Evolutionary conservation across 2,888 invertebrate genomes (phyloP), one percentile per base, ranked within the genome.

Genomic region (Andrena chrysosceles): DNA sequence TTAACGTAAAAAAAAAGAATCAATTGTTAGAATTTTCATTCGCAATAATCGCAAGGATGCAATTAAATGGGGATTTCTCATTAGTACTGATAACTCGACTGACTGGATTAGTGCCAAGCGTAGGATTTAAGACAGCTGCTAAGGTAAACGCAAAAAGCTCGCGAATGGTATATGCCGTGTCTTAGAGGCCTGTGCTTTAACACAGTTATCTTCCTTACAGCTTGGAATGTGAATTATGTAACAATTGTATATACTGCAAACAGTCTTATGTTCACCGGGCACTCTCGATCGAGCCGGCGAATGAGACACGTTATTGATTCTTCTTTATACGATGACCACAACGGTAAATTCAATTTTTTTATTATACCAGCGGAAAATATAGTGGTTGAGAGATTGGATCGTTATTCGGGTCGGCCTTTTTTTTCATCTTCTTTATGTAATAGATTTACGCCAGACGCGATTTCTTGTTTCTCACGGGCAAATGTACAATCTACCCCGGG

Each of bases 51-150:
- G 16, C 48, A 33, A 67, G 62, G 60, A 42, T 64, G 60, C 56
- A 79, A 77, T 84, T 73, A 79, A 62, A 73, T 31, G 42, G 13
- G 52, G 35, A 84, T 76, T 80, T 60, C 59, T 83, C 69, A 33
- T 83, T 72, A 78, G 70, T 71, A 78, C 74, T 74, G 77, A 77
- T 85, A 83, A 81, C 60, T 54, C 35, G 49, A 63, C 64, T 52
- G 54, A 20, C 62, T 87, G 87, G 76, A 77, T 72, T 56, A 74
- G 10, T 68, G 83, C 83, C 87, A 87, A 69, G 59, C 76, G 74
- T 73, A 29, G 83, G 35, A 67, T 87, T 79, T 72, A 69, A 85
- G 67, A 33, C 16, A 35, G 20, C 56, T 48, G 56, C 7, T 29
- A 48, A 7, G 42, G 23, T 59, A 16, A 31, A 64, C 64, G 72